phyloP scores from a whole-genome alignment of 2,113 vertebrate genomes.

The Microcebus tavaratra region DNA sequence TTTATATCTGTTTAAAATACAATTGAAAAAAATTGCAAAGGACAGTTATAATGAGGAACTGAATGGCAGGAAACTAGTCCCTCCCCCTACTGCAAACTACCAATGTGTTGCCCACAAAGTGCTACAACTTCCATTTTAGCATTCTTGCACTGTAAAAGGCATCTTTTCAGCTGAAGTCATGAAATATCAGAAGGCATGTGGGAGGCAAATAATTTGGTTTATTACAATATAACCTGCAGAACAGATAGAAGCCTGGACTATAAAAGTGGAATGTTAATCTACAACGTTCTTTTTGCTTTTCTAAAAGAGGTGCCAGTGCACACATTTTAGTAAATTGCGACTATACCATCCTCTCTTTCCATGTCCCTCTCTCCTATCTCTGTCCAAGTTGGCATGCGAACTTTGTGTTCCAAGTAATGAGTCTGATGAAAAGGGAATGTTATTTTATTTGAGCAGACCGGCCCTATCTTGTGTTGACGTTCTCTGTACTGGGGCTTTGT shows the following conservation, averaged over 20 bases:
- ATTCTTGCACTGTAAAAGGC: background rate
- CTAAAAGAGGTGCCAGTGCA: background rate
- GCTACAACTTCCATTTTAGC: background rate
- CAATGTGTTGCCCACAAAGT: background rate
- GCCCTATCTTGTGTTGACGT: background rate
- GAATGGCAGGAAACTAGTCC: background rate
- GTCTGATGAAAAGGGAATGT: background rate
- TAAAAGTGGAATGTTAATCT: constrained; percentile 4
- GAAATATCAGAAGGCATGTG: background rate
- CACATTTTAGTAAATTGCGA: background rate
- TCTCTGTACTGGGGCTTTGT: background rate
- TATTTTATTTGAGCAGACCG: background rate
- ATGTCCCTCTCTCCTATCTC: background rate
- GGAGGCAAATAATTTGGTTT: background rate
- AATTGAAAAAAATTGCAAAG: constrained; percentile 44
- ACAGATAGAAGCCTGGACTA: background rate
- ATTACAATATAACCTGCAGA: background rate
- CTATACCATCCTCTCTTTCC: background rate
- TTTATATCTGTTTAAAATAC: constrained; percentile 40
- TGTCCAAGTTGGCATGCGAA: background rate
- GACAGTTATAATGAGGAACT: constrained; percentile 12
- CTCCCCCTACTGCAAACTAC: background rate
- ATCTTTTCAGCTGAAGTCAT: background rate
- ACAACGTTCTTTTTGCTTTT: background rate
- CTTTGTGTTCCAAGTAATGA: background rate